Evolutionary conservation across 2,113 vertebrate species (phyloP), one percentile per base, ranked within the genome.

Genomic region (Asarcornis scutulata): DNA sequence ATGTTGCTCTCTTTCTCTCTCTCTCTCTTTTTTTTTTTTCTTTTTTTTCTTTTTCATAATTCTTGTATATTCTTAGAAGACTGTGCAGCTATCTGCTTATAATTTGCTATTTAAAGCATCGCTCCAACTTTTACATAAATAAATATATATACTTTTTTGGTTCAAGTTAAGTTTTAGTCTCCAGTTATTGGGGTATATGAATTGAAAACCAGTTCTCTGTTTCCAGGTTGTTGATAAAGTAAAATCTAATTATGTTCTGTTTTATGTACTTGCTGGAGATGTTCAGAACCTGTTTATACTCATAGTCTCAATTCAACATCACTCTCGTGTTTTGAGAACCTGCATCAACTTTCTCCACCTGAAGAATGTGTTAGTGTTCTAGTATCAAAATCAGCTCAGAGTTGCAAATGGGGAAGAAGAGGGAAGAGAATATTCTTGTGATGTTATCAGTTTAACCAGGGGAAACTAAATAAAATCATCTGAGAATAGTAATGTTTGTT

Each of bases 81-180:
- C 67, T 89, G 34, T 82, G 58, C 0, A 3, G n/a, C n/a, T 91
- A 72, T 83, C 34, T 90, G 46, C 8, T 82, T 88, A 91, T 89
- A 84, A 89, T 96, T 93, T 93, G 50, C 36, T 90, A 60, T 81
- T 56, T 90, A 81, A 86, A 86, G 7, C 17, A 36, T 53, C 60
- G 44, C 32, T 89, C 40, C 29, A 75, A n/a, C 50, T 82, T 72
- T 34, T 31, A 93, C 81, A 66, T 91, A 81, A 40, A 36, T 67
- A 20, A 40, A 36, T 72, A 20, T 63, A 20, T 34, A 44, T 44
- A 21, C 20, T 21, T 48, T 11, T 31, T 88, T 79, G 7, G 21
- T 93, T 93, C 38, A 38, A 68, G 59, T 93, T 67, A 88, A 60
- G 26, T 81, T 93, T 86, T 94, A 88, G 60, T 77, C 32, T 68